These are phyloP conservation scores for Cyclophora albipunctata DNA, from an alignment of 2,888 invertebrate genomes.

Conservation along the genomic window DNA sequence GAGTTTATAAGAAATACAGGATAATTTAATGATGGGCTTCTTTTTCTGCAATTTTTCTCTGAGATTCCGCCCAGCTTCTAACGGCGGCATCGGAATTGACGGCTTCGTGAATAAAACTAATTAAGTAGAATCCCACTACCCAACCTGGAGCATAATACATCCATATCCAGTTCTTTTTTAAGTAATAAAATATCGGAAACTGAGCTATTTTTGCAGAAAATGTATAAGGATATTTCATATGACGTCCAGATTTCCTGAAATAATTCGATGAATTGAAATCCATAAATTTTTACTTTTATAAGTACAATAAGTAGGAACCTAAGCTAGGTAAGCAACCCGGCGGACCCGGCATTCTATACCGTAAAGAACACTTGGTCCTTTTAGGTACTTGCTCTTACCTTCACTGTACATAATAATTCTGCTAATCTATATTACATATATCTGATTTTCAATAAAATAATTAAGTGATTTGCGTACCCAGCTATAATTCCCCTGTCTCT, in stretches of 20 bases:
- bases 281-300: not conserved
- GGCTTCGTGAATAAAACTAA: constrained; percentile 79
- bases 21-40: constrained; percentile 36
- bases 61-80: constrained; percentile 52
- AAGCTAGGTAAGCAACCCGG: too few relatives aligned
- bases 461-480: constrained; percentile 29
- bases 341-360: too few relatives aligned
- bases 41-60: constrained; percentile 51
- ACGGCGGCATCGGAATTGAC: constrained; percentile 66
- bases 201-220: constrained; percentile 85
- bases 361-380: too few relatives aligned
- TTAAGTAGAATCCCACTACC: constrained; percentile 75
- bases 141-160: constrained; percentile 79
- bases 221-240: constrained; percentile 92
- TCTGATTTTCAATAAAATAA: too few relatives aligned
- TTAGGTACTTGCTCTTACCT: too few relatives aligned
- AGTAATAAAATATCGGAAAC: constrained; percentile 85
- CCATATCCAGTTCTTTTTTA: constrained; percentile 83
- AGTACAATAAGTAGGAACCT: too few relatives aligned
- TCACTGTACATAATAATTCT: too few relatives aligned
- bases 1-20: too few relatives aligned
- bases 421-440: too few relatives aligned
- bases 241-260: constrained; percentile 74
- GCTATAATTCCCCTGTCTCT: constrained; percentile 30
- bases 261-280: not conserved